Base-by-base conservation (phyloP, 2,888 invertebrate species). In the Keiferia lycopersicella region DNA sequence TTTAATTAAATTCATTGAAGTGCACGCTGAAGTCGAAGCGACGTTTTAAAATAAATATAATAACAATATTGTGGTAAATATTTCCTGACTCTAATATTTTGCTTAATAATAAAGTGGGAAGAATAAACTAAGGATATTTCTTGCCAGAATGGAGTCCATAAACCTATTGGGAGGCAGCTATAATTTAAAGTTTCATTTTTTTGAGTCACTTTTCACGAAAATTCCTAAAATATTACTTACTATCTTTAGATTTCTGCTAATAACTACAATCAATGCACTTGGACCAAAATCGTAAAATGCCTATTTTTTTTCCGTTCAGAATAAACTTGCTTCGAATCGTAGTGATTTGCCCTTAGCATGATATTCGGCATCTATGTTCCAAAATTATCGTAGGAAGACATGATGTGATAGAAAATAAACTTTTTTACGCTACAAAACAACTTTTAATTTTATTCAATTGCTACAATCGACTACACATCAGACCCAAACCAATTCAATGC, bases 391-490 rank as follows among this genome's bases (percentile, higher is more conserved):
- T 89, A 89, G 88, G 84, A 87, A 87, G 84, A 88, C 84, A 88
- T 83, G 82, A 89, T 90, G 91, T 91, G 90, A 91, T 91, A 91
- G 90, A 88, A 82, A 91, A 45, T 80, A 83, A 91, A 90, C 84
- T 90, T 91, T 91, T 91, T 87, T 91, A 91, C 91, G 86, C 88
- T 85, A 90, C 12, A 62, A 69, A 65, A 73, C 75, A 67, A 75
- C 68, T 81, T 77, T 77, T 71, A 78, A 39, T 62, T 51, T 34
- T 34, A 10, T 7, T 4, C 6, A 2, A 26, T 6, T 26, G 26
- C 7, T 34, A 34, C 1, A 34, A 10, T 10, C 6, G 34, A 10
- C 34, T 10, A n/a, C 10, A 34, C 34, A 8, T 10, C 30, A 30
- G 3, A 34, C 34, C 4, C 8, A 26, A 26, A 26, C 26, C 26